Conservation (phyloP, 1,140 invertebrate genomes). For the Aphelenchoides avenae region DNA sequence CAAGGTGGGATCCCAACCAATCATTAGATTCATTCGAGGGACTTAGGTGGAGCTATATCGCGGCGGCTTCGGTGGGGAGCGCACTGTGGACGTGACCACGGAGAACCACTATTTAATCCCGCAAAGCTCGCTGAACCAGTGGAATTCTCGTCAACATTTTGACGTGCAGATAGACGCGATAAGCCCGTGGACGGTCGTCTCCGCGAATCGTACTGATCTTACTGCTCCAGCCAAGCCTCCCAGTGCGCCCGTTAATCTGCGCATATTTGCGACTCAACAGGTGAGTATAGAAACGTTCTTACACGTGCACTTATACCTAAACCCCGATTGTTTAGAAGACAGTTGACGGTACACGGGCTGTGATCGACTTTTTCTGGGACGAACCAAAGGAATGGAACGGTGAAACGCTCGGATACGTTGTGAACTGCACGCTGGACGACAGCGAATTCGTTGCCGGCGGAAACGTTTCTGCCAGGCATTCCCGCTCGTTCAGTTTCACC, state of each 20-base stretch:
- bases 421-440: conserved; percentile 45
- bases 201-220: conserved; percentile 48
- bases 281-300: conserved; percentile 14
- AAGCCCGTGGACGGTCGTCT: conserved; percentile 41
- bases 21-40: conserved; percentile 29
- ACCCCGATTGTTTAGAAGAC: conserved; percentile 38
- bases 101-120: conserved; percentile 35
- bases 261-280: conserved; percentile 57
- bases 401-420: conserved; percentile 51
- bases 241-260: conserved; percentile 30
- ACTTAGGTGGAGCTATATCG: conserved; percentile 47
- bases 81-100: conserved; percentile 31
- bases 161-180: conserved; percentile 49
- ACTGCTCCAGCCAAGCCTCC: conserved; percentile 56
- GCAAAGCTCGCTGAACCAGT: conserved; percentile 33
- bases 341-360: conserved; percentile 55
- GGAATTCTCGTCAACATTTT: conserved; percentile 51
- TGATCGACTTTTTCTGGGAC: conserved; percentile 58
- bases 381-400: conserved; percentile 58
- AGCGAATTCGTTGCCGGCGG: neutral
- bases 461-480: conserved; percentile 15
- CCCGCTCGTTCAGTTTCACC: conserved; percentile 40
- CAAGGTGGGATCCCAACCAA: conserved; percentile 27
- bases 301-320: conserved; percentile 11
- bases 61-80: conserved; percentile 50